Conservation (phyloP, 2,113 vertebrate species). For the Micronycteris hirsuta region DNA sequence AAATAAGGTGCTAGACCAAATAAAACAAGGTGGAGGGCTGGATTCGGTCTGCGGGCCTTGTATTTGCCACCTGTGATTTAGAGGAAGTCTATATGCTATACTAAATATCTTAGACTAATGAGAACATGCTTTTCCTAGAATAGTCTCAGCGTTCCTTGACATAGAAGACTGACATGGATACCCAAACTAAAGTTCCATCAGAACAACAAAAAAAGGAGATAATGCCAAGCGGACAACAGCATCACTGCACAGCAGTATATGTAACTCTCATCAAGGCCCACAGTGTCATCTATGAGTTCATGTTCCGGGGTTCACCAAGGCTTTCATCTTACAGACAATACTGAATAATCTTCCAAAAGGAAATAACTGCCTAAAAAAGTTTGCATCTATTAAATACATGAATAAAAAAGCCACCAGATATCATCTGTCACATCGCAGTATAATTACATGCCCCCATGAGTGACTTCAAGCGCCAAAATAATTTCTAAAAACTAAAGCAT, state of each 20-base stretch:
- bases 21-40: too few relatives aligned
- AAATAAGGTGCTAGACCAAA: too few relatives aligned
- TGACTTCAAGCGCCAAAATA: slow-evolving; percentile 9
- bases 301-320: neutral
- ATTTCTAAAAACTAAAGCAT: neutral
- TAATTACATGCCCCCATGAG: neutral
- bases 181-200: neutral
- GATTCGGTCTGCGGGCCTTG: too few relatives aligned
- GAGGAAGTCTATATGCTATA: neutral
- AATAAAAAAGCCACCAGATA: neutral
- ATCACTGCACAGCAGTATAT: neutral
- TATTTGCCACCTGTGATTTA: neutral
- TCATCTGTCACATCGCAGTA: neutral
- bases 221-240: neutral
- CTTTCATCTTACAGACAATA: neutral
- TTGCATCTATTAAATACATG: neutral
- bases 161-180: neutral
- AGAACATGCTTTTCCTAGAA: neutral
- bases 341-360: neutral
- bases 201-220: neutral
- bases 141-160: neutral
- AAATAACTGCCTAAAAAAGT: neutral
- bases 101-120: neutral
- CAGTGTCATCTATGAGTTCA: neutral
- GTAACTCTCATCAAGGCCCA: neutral